Conservation (phyloP, 2,888 invertebrate genomes). For the Caradrina clavipalpis region DNA sequence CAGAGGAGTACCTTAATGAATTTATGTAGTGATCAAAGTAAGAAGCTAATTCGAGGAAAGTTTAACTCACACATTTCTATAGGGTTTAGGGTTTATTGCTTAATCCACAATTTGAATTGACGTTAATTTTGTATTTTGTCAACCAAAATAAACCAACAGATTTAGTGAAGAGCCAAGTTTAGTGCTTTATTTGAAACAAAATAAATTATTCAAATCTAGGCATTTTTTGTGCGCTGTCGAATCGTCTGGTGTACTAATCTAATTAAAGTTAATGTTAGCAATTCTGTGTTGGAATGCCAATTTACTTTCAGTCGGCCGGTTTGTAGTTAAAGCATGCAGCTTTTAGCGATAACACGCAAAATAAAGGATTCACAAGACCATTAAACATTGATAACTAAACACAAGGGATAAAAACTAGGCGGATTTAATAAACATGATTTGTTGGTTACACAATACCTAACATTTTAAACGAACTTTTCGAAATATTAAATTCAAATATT, state of each 20-base stretch:
- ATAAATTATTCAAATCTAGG: conserved; percentile 53
- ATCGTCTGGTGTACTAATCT: conserved; percentile 32
- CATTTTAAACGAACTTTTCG: too few species aligned
- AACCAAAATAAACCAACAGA: conserved; percentile 65
- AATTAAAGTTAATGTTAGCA: conserved; percentile 41
- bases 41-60: conserved; percentile 71
- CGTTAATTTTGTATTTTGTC: conserved; percentile 66
- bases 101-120: conserved; percentile 63
- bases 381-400: conserved; percentile 50
- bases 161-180: conserved; percentile 61
- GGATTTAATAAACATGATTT: conserved; percentile 67
- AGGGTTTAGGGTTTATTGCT: conserved; percentile 43
- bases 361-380: conserved; percentile 33
- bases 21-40: conserved; percentile 86
- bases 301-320: conserved; percentile 30
- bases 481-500: too few species aligned
- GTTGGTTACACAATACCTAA: conserved; percentile 48
- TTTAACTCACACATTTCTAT: conserved; percentile 43
- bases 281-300: conserved; percentile 33
- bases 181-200: conserved; percentile 28
- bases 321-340: conserved; percentile 33
- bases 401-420: conserved; percentile 54
- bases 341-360: conserved; percentile 33
- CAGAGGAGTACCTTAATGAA: conserved; percentile 86
- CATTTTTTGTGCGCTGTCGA: conserved; percentile 40